phyloP scores from a whole-genome alignment of 2,888 invertebrate species.

The Odontocerum albicorne region DNA sequence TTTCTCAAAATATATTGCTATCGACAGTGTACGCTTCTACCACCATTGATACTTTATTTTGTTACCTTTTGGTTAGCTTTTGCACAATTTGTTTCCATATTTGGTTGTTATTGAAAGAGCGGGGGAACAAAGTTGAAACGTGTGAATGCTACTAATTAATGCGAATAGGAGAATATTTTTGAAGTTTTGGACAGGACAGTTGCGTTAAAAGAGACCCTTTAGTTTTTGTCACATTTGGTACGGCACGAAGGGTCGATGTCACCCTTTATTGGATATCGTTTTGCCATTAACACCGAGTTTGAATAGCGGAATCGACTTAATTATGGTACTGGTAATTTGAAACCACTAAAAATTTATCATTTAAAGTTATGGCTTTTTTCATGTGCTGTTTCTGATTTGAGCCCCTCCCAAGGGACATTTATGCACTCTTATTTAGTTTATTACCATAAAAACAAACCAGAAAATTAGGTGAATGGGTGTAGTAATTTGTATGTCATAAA shows the following conservation, averaged over 20 bases:
- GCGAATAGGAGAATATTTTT: not conserved
- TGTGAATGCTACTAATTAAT: slow-evolving; percentile 24
- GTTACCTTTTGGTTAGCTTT: not conserved
- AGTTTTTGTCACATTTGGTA: slow-evolving; percentile 7
- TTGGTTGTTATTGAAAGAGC: not conserved
- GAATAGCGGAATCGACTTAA: no score
- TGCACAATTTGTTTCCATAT: not conserved
- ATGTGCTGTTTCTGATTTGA: slow-evolving; percentile 12
- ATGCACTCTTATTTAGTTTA: no score
- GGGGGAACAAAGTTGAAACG: slow-evolving; percentile 2
- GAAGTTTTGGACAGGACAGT: not conserved
- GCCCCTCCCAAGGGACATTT: no score
- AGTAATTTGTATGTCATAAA: no score
- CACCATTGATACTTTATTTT: not conserved
- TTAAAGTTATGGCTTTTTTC: slow-evolving; percentile 22
- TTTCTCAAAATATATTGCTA: not conserved
- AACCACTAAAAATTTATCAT: slow-evolving; percentile 5
- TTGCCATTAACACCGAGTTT: slow-evolving; percentile 25
- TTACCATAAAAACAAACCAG: no score
- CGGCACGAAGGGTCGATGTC: slow-evolving; percentile 27
- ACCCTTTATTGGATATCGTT: slow-evolving; percentile 28
- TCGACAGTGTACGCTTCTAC: no score
- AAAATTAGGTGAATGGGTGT: no score
- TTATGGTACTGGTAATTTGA: not conserved
- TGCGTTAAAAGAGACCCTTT: not conserved